These are phyloP conservation scores for Aulostomus chinensis DNA, from an alignment of 2,797 vertebrate species.

Conservation along the genomic window DNA sequence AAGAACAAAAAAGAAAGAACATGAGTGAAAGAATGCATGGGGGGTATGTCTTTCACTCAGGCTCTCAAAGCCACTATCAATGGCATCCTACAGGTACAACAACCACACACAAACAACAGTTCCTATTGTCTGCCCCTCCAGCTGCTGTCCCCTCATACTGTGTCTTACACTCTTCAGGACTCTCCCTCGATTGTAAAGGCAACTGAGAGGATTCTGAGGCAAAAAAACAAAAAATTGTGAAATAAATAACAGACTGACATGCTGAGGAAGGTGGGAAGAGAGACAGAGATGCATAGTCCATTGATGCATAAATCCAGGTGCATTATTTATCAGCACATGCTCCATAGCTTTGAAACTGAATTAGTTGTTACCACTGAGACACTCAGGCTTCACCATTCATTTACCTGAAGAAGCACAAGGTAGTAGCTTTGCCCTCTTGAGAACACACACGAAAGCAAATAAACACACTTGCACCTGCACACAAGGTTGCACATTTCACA, in stretches of 20 bases:
- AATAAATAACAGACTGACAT: conserved; percentile 14
- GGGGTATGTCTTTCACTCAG: no score
- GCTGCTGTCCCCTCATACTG: no score
- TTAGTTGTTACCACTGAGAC: conserved; percentile 55
- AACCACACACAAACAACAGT: no score
- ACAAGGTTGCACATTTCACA: conserved; percentile 17
- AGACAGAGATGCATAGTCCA: conserved; percentile 11
- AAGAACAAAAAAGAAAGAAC: no score
- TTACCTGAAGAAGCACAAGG: conserved; percentile 55
- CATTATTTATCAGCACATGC: conserved; percentile 51
- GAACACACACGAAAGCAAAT: conserved; percentile 4
- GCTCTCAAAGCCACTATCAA: no score
- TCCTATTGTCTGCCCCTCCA: not conserved
- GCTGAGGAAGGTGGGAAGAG: conserved; percentile 1
- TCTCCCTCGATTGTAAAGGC: no score
- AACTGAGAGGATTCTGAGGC: not conserved
- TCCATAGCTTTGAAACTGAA: conserved; percentile 48
- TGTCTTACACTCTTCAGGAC: no score
- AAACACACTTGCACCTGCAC: conserved; percentile 3
- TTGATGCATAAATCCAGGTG: conserved; percentile 51
- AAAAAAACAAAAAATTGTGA: conserved; percentile 13
- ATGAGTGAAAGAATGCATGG: no score
- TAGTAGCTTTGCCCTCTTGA: conserved; percentile 24
- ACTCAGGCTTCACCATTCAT: conserved; percentile 56
- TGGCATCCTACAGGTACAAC: no score